Base-by-base conservation (phyloP, 2,888 invertebrate species). In the Tachina lurida region DNA sequence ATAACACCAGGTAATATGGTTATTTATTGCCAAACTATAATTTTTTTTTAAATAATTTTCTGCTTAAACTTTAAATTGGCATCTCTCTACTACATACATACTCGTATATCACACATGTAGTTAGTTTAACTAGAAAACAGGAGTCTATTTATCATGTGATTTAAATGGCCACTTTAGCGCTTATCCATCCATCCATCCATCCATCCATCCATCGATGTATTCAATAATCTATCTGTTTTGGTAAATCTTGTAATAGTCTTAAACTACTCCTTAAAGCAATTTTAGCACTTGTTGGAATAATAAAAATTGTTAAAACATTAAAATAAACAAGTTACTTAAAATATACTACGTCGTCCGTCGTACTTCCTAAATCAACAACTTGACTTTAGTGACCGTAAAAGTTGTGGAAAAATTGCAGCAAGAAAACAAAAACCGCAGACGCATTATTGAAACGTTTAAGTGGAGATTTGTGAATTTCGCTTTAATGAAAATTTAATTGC, bases 401-500 rank as follows among this genome's bases (percentile, higher is more conserved):
- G 31, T 2, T 31, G 31, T 31, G 31, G 31, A 45, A 10, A 49
- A 45, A 9, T 41, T 62, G 62, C 43, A 43, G 12, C 31, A 43
- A 31, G 31, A 52, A 62, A 81, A 75, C 78, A 49, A 2, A 54
- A 74, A 73, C 60, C 77, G 54, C 77, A 83, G 73, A 78, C 83
- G 67, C 83, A 83, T 83, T 82, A 81, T 76, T 77, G 39, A 77
- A 73, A 60, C 76, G 73, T 76, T 68, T 77, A 60, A 77, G 47
- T 43, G 39, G 39, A 71, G 58, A 83, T 67, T 78, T 71, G 43
- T 78, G 49, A 39, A 49, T 47, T 73, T 76, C 73, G 49, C 65
- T 68, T 71, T 77, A 86, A 86, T 79, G 75, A 79, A 86, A 83
- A 67, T 76, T 79, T 86, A 83, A 86, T 86, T 83, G 82, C 76